Evolutionary conservation across 2,113 vertebrate species (phyloP), one percentile per base, ranked within the genome.

Genomic region (Otis tarda): DNA sequence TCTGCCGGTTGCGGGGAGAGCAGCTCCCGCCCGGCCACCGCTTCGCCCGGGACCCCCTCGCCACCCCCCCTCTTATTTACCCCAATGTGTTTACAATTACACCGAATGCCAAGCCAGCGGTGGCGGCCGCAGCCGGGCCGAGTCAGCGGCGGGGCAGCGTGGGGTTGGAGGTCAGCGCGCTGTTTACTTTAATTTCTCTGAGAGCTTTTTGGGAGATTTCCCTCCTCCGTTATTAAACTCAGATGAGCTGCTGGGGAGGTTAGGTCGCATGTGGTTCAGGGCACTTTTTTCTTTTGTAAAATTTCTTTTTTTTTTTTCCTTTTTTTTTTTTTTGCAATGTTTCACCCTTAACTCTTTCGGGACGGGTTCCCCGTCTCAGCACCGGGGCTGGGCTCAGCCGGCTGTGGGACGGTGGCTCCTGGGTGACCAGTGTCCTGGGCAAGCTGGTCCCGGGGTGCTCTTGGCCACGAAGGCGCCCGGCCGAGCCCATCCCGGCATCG

Each of bases 101-200:
- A 52, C 84, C 47, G 45, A 41, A 68, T 17, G 89, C 84, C 35
- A 37, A 19, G 83, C 52, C 13, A 33, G 56, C 71, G 86, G 95
- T 87, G 90, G 87, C 85, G 43, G 55, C 91, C 31, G 43, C 94
- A 83, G 90, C 89, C 73, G 22, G 82, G 85, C 74, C 76, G 45
- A 95, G 96, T 94, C 97, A 96, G 96, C 41, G 30, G 56, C 65
- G 6, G 96, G 96, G 96, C 96, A 97, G 83, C 5, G 21, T 6
- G 14, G 89, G 92, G 96, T 55, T 82, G 96, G 93, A 94, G 97
- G 97, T 94, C 96, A 97, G 85, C 35, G 24, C 63, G 47, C 94
- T 97, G 97, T 97, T 98, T 97, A 96, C 97, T 98, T 98, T 98
- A 97, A 98, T 98, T 97, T 97, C 96, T 94, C 93, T 13, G 94